These are phyloP conservation scores for Hylaeus volcanicus DNA, from an alignment of 1,140 invertebrate genomes.

Conservation along the genomic window DNA sequence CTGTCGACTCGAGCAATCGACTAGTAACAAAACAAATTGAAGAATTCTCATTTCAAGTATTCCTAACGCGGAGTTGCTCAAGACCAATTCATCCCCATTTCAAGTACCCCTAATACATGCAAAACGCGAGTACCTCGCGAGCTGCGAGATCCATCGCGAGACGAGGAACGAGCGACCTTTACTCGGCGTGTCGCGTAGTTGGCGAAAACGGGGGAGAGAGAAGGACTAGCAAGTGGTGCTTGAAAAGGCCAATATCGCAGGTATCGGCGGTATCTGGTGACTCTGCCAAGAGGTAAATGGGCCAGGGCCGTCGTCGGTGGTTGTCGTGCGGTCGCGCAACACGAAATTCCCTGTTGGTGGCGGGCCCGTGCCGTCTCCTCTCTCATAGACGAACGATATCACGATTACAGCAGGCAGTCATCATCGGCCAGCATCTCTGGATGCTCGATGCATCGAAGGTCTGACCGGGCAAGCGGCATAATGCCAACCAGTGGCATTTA, in stretches of 20 bases:
- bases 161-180: slow-evolving; percentile 43
- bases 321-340: slow-evolving; percentile 38
- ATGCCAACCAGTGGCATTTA: slow-evolving; percentile 81
- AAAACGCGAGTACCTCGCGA: neutral
- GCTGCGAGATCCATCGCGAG: slow-evolving; percentile 36
- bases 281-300: slow-evolving; percentile 66
- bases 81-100: no score
- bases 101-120: no score
- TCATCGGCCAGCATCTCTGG: slow-evolving; percentile 63
- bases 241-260: slow-evolving; percentile 63
- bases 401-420: slow-evolving; percentile 67
- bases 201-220: slow-evolving; percentile 10
- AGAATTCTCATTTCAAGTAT: no score
- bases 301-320: slow-evolving; percentile 69
- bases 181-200: slow-evolving; percentile 24
- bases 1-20: no score
- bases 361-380: slow-evolving; percentile 37
- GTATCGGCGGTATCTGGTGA: slow-evolving; percentile 36
- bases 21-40: no score
- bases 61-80: no score
- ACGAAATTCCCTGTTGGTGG: slow-evolving; percentile 54
- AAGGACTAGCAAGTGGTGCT: neutral
- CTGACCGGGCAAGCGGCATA: slow-evolving; percentile 73
- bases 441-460: slow-evolving; percentile 75
- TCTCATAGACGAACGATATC: slow-evolving; percentile 66